Evolutionary conservation across 2,888 invertebrate species (phyloP), one percentile per base, ranked within the genome.

Genomic region (Erebia epiphron): DNA sequence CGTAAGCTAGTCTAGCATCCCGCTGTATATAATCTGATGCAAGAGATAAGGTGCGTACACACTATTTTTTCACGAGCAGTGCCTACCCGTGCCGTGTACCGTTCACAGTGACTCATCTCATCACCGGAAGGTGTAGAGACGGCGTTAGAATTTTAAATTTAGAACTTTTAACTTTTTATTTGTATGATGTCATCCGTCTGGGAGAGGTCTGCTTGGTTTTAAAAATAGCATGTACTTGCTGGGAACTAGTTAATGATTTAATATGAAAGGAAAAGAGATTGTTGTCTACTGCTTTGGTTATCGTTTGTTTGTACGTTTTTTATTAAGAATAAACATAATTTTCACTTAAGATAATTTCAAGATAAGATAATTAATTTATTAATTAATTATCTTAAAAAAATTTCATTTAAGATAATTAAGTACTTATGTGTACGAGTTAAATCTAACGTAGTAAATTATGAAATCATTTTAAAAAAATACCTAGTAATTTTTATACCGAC

Each of bases 1-100:
- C 77, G 77, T 26, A 41, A 60, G 43, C 46, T 67, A 70, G 57
- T 49, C 60, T 67, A 54, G 21, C 26, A 80, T 69, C 91, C 87
- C 11, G 75, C 88, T 87, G 83, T 92, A 89, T 76, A 81, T 71
- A 79, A 88, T 90, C 91, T 92, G 92, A 92, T 92, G 91, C 88
- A 89, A 90, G 83, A 92, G 92, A 92, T 92, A 92, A 91, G 86
- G 87, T 83, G 85, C 83, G 86, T 86, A 85, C 84, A 86, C 86
- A 87, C 81, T 79, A 81, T 75, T 90, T 91, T 86, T 86, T 82
- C 83, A 80, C 79, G 81, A 80, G 72, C 86, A 82, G 90, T 89
- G 86, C 86, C 85, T 83, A 83, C 82, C 79, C 83, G 89, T 87
- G 87, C 88, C 90, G 70, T 69, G 73, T 69, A 87, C 87, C 88